phyloP scores from a whole-genome alignment of 2,888 invertebrate genomes.

The Ectemnius cavifrons region DNA sequence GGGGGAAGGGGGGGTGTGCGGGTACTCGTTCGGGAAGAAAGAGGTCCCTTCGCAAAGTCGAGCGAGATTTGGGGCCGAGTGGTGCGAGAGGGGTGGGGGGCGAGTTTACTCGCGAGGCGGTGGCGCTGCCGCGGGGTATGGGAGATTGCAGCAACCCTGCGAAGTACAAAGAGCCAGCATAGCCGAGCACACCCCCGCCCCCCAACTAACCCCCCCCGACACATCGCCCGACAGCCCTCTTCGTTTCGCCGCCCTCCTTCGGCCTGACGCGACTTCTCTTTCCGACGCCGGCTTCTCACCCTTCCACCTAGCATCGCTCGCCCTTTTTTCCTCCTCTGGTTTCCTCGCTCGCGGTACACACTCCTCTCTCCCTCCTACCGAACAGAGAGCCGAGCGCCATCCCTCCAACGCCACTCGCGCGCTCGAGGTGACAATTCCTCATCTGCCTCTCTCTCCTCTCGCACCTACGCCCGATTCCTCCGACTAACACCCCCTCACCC shows the following conservation, averaged over 20 bases:
- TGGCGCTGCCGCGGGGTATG: conserved; percentile 54
- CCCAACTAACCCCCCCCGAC: conserved; percentile 17
- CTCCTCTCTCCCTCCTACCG: neutral
- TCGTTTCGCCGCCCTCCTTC: conserved; percentile 10
- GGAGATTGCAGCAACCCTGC: conserved; percentile 62
- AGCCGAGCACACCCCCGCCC: conserved; percentile 57
- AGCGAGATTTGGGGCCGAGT: conserved; percentile 24
- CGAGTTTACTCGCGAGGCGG: conserved; percentile 52
- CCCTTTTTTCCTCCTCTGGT: conserved; percentile 23
- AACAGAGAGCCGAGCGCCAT: conserved; percentile 18
- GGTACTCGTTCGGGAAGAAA: conserved; percentile 11
- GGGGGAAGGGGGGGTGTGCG: neutral
- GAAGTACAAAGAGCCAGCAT: conserved; percentile 69
- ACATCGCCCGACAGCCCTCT: neutral
- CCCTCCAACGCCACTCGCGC: conserved; percentile 39
- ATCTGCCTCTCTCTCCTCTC: conserved; percentile 66
- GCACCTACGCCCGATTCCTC: conserved; percentile 68
- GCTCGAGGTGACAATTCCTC: conserved; percentile 74
- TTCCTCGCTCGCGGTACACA: neutral
- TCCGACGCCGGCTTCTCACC: conserved; percentile 7
- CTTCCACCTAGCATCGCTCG: conserved; percentile 24
- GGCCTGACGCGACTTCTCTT: conserved; percentile 19
- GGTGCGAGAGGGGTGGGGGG: conserved; percentile 47
- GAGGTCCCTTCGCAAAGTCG: conserved; percentile 21
- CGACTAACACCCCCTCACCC: conserved; percentile 52